A percentile compares a stretch with the other conserved stretches of the same genome.
phyloP scores from a whole-genome alignment of 2,113 vertebrate species.

The Sula dactylatra region DNA sequence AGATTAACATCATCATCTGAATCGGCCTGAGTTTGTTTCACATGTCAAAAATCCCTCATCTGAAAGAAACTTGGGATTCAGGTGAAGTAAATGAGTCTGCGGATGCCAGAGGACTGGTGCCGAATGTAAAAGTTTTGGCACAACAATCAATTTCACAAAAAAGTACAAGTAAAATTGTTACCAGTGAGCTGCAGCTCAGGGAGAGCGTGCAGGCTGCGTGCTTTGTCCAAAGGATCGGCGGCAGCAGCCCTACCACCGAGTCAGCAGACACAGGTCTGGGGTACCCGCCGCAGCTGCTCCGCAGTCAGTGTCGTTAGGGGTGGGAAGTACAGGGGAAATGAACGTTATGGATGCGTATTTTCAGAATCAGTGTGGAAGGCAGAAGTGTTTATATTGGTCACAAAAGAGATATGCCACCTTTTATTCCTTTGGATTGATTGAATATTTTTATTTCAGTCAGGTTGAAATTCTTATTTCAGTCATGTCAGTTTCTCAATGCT shows the following conservation, averaged over 20 bases:
- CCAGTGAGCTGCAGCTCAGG: background rate
- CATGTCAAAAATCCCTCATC: background rate
- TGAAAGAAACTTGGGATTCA: background rate
- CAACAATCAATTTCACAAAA: background rate
- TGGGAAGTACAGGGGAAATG: fast-evolving
- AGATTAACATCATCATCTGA: background rate
- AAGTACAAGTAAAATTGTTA: background rate
- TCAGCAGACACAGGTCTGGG: background rate
- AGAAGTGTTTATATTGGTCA: background rate
- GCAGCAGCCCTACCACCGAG: fast-evolving
- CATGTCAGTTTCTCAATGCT: background rate
- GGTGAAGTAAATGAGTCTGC: background rate
- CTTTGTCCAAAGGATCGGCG: background rate
- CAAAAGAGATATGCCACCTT: background rate
- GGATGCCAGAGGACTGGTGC: background rate
- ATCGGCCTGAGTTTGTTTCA: background rate
- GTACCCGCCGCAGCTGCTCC: background rate
- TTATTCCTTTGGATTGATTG: background rate
- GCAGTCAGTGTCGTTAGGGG: background rate
- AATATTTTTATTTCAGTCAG: background rate
- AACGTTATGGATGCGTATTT: background rate
- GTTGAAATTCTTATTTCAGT: background rate
- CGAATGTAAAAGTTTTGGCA: background rate
- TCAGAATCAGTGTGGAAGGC: background rate
- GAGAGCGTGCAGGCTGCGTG: background rate